Evolutionary conservation across 64 coral and sea anemone species (phyloP).

Genomic region (Trachythela sp.): DNA sequence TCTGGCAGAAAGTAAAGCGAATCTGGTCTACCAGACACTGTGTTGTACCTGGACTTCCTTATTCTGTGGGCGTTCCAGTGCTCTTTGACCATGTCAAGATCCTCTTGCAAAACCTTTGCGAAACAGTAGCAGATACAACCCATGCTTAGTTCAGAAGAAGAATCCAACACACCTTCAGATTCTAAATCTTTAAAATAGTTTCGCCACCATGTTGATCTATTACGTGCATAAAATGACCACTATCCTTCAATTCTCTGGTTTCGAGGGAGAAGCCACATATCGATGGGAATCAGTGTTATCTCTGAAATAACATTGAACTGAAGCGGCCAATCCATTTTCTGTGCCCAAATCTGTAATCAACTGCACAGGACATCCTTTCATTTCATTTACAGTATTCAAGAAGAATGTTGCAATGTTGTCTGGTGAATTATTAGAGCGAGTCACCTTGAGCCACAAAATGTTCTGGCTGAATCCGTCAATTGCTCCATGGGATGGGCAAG

Average conservation of each 20-base stretch:
- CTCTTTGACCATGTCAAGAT: slow-evolving; percentile 55
- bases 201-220: background rate
- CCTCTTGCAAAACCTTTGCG: slow-evolving; percentile 38
- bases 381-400: background rate
- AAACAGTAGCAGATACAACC: slow-evolving; percentile 5
- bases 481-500: background rate
- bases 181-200: background rate
- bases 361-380: background rate
- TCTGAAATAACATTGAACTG: background rate
- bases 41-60: slow-evolving; percentile 42
- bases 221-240: background rate
- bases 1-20: slow-evolving; percentile 52
- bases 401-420: background rate
- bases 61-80: slow-evolving; percentile 68
- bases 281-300: background rate
- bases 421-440: background rate
- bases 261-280: background rate
- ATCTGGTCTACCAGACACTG: slow-evolving; percentile 55
- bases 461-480: background rate
- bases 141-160: background rate
- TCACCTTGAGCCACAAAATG: background rate
- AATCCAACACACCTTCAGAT: background rate
- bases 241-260: background rate
- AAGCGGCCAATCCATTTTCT: background rate
- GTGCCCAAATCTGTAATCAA: background rate